Conservation (phyloP, 1,140 invertebrate genomes). For the Drosophila biarmipes region DNA sequence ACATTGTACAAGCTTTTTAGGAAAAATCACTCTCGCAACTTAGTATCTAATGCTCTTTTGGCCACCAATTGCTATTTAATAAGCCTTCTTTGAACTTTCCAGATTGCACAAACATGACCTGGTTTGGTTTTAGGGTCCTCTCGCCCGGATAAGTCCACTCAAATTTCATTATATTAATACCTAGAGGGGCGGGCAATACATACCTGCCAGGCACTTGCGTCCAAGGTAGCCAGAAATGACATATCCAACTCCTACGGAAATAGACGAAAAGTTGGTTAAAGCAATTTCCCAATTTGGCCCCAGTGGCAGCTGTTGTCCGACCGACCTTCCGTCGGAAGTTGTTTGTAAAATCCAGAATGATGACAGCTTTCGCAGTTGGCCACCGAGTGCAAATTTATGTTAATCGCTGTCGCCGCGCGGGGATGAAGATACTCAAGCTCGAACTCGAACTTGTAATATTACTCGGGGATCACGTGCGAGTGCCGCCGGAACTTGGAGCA, state of each 20-base stretch:
- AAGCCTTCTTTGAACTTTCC: background rate
- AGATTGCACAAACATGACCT: conserved; percentile 3
- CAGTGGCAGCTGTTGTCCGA: conserved; percentile 30
- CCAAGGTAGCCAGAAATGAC: conserved; percentile 85
- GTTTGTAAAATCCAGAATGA: conserved; percentile 84
- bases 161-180: conserved; percentile 29
- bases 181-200: conserved; percentile 38
- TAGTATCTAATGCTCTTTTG: background rate
- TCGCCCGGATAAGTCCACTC: background rate
- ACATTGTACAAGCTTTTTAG: no score
- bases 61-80: background rate
- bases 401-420: conserved; percentile 48
- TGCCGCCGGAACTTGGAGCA: conserved; percentile 61
- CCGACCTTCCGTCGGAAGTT: conserved; percentile 82
- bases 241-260: conserved; percentile 84
- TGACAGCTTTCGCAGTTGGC: conserved; percentile 46
- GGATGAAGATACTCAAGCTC: conserved; percentile 5
- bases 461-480: conserved; percentile 25
- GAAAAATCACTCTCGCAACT: no score
- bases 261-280: conserved; percentile 68
- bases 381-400: conserved; percentile 70
- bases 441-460: background rate
- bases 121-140: conserved; percentile 2
- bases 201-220: conserved; percentile 85
- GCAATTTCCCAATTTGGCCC: conserved; percentile 65